Base-by-base conservation (phyloP, 2,888 invertebrate species). In the Stenoptilia bipunctidactyla region DNA sequence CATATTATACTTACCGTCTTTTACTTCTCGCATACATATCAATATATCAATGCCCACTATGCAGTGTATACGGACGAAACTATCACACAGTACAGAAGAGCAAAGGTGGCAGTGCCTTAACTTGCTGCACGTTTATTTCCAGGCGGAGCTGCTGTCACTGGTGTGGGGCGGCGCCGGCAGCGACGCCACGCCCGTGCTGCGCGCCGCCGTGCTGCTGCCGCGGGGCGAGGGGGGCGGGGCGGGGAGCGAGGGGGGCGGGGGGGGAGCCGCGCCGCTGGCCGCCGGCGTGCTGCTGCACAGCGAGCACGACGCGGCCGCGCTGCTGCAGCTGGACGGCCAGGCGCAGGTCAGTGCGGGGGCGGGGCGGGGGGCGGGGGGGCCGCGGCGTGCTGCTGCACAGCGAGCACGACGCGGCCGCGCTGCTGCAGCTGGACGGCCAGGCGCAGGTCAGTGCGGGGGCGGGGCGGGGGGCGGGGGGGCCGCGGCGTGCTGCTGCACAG, bases 341-440 rank as follows among this genome's bases (percentile, higher is more conserved):
- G 30, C 13, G 3, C 4, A 4, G 3, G 20, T 20, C 4, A 20
- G 20, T 20, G 20, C 3, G 3, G 20, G 4, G 20, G 3, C 8
- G 20, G 4, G 3, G 8, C 20, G 8, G 13, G 20, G 8, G 15
- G 15, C 20, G 15, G 15, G 20, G 8, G 13, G 13, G 15, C 8
- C 20, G n/a, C n/a, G 12, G 10, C 20, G 12, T 10, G 10, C 15
- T n/a, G n/a, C n/a, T n/a, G 27, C 51, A 15, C 44, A 15, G 37
- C 48, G 54, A 27, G 36, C 37, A 42, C 40, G 50, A 44, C 50
- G 52, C 44, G 47, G 39, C n/a, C 25, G 50, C 44, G 39, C 43
- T 38, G 43, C 40, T 34, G 41, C 4, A 12, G 13, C 12, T 33
- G 37, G 45, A 43, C 37, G 35, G 27, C 44, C 43, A 46, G 37